phyloP scores from a whole-genome alignment of 2,113 vertebrate species.

The Equus przewalskii region DNA sequence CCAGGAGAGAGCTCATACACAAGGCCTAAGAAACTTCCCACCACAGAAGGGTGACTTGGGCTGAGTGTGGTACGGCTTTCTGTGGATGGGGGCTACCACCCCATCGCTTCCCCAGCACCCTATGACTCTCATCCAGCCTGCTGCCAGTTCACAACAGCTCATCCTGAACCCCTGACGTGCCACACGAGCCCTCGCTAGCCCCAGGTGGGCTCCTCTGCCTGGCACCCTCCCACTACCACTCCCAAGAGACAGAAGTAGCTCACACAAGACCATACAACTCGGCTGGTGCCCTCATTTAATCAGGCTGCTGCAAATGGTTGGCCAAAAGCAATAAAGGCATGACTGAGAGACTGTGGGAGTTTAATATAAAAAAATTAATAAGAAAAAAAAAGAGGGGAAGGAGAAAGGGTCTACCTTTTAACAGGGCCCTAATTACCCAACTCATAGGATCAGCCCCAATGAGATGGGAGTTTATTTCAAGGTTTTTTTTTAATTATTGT shows the following conservation, averaged over 20 bases:
- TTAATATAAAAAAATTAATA: constrained; percentile 85
- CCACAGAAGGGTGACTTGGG: neutral
- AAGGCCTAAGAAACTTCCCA: neutral
- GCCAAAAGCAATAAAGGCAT: constrained; percentile 87
- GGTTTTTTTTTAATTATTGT: constrained; percentile 81
- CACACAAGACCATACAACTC: constrained; percentile 63
- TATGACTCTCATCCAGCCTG: neutral
- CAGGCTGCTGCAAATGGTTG: constrained; percentile 80
- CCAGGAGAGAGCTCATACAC: neutral
- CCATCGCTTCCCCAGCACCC: neutral
- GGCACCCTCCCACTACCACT: constrained; percentile 4
- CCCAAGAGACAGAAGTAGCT: constrained; percentile 64
- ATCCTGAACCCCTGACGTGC: neutral
- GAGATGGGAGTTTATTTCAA: constrained; percentile 81
- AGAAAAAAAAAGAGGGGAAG: constrained; percentile 72
- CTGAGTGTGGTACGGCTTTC: neutral
- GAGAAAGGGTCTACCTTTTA: constrained; percentile 84
- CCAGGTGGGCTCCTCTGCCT: neutral
- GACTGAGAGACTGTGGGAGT: constrained; percentile 86
- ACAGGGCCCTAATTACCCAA: constrained; percentile 83
- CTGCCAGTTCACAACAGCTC: neutral
- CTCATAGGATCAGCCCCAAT: constrained; percentile 70
- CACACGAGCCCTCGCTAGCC: neutral
- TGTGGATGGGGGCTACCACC: neutral
- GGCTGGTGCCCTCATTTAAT: constrained; percentile 84